Percentiles rank a stretch among this genome's conserved stretches.
Evolutionary conservation across 2,888 invertebrate species (phyloP).

Genomic region (Plusia festucae): DNA sequence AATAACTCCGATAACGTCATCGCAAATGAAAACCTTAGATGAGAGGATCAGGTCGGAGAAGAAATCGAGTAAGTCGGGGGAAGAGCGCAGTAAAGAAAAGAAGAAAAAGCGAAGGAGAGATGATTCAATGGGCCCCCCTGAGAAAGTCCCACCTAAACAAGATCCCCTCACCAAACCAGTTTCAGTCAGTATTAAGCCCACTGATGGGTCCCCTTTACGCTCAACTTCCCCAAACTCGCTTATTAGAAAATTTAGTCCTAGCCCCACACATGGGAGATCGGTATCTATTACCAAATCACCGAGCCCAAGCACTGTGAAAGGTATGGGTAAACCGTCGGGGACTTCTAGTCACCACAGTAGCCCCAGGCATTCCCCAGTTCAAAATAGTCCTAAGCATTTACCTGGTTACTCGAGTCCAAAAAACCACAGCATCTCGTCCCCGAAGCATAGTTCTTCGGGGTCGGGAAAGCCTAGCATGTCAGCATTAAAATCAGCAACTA

Average conservation of each 20-base stretch:
- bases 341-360: slow-evolving; percentile 90
- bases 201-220: slow-evolving; percentile 90
- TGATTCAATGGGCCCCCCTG: slow-evolving; percentile 95
- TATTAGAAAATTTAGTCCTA: slow-evolving; percentile 92
- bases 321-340: slow-evolving; percentile 84
- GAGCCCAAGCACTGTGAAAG: slow-evolving; percentile 83
- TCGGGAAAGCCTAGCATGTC: slow-evolving; percentile 97
- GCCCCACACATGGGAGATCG: slow-evolving; percentile 91
- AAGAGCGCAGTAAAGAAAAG: slow-evolving; percentile 90
- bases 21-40: slow-evolving; percentile 86
- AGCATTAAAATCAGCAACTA: slow-evolving; percentile 94
- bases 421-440: slow-evolving; percentile 94
- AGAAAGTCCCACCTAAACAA: slow-evolving; percentile 93
- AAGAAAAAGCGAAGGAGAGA: slow-evolving; percentile 94
- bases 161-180: slow-evolving; percentile 92
- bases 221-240: slow-evolving; percentile 91
- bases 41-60: slow-evolving; percentile 84
- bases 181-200: slow-evolving; percentile 93
- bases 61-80: slow-evolving; percentile 82
- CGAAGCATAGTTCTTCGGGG: slow-evolving; percentile 93
- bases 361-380: slow-evolving; percentile 94
- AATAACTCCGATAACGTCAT: slow-evolving; percentile 93
- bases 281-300: slow-evolving; percentile 91
- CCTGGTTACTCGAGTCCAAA: slow-evolving; percentile 93
- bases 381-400: slow-evolving; percentile 93